Percentiles rank a stretch among this genome's conserved stretches.
These are phyloP conservation scores for Hemicentrotus pulcherrimus DNA, from an alignment of 35 echinoderm and acorn worm species.

Conservation along the genomic window DNA sequence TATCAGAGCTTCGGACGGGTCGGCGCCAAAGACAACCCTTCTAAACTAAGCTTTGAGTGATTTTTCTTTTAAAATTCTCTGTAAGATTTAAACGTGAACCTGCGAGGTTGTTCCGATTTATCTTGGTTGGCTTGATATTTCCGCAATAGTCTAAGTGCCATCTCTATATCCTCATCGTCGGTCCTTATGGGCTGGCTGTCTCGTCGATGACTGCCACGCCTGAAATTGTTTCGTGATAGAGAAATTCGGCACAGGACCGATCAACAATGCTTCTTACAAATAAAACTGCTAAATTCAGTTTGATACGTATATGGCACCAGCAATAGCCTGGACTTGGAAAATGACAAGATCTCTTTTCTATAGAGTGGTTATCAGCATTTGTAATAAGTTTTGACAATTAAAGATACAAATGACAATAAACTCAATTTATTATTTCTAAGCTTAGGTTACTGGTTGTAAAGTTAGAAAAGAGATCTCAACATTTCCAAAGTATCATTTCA, in stretches of 20 bases:
- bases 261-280: not conserved
- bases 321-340: not conserved
- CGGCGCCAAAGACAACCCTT: not conserved
- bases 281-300: not conserved
- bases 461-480: not conserved
- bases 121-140: not conserved
- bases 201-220: not conserved
- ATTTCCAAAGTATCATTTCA: not conserved
- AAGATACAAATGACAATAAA: not conserved
- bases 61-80: not conserved
- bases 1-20: not conserved
- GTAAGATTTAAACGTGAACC: not conserved
- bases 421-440: not conserved
- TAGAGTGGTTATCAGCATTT: not conserved
- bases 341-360: not conserved
- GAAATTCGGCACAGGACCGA: not conserved
- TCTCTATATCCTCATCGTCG: not conserved
- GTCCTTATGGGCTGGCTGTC: not conserved
- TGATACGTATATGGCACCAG: not conserved
- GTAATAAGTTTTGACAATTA: not conserved
- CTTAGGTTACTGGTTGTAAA: not conserved
- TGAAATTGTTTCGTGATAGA: not conserved
- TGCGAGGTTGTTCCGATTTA: not conserved
- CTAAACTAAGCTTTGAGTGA: not conserved
- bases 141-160: not conserved